phyloP scores from a whole-genome alignment of 2,797 vertebrate genomes.

The Pseudomugil tenellus region DNA sequence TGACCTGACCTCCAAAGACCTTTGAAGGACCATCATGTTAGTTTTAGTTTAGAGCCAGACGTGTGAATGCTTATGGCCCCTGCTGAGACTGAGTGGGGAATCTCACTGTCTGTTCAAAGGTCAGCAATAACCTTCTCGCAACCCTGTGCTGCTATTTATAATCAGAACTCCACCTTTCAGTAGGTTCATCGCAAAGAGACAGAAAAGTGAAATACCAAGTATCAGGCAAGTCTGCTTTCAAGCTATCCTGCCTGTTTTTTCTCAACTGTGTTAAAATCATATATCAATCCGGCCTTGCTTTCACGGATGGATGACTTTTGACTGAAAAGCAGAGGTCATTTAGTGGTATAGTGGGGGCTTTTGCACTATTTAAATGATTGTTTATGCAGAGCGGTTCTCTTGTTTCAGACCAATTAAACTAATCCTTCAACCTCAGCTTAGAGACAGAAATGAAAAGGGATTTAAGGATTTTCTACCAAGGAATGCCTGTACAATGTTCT shows the following conservation, averaged over 20 bases:
- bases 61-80: constrained; percentile 35
- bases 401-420: constrained; percentile 75
- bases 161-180: constrained; percentile 54
- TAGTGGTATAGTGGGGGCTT: constrained; percentile 38
- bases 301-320: constrained; percentile 20
- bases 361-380: constrained; percentile 54
- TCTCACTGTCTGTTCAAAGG: constrained; percentile 71
- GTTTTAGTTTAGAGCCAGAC: constrained; percentile 37
- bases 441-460: constrained; percentile 69
- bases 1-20: constrained; percentile 50
- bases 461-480: constrained; percentile 77
- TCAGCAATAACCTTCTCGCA: constrained; percentile 60
- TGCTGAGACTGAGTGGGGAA: constrained; percentile 45
- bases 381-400: constrained; percentile 61
- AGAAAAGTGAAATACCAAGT: constrained; percentile 32
- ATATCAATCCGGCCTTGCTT: constrained; percentile 42
- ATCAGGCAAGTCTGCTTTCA: constrained; percentile 32
- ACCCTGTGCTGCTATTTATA: constrained; percentile 72
- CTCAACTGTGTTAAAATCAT: constrained; percentile 42
- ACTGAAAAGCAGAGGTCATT: constrained; percentile 35
- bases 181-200: constrained; percentile 50
- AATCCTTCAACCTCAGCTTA: constrained; percentile 75
- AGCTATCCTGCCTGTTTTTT: neutral
- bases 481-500: constrained; percentile 65
- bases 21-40: constrained; percentile 50